Conservation (phyloP, 2,113 vertebrate genomes). For the Solea solea region DNA sequence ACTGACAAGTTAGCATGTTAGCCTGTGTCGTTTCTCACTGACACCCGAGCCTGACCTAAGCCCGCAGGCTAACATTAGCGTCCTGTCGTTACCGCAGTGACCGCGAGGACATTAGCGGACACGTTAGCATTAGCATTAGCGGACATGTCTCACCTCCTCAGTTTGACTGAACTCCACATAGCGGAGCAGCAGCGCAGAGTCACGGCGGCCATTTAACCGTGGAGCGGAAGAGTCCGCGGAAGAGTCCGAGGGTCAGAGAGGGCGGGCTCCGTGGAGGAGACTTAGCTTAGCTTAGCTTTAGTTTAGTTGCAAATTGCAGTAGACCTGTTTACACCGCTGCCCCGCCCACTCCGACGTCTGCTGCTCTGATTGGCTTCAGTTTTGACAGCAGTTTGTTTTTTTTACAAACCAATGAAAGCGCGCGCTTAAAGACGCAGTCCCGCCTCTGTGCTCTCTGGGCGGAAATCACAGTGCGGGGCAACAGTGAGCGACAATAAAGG, state of each 20-base stretch:
- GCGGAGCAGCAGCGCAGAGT: conserved; percentile 28
- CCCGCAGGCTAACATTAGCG: too few relatives aligned
- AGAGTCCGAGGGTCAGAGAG: neutral
- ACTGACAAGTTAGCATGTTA: too few relatives aligned
- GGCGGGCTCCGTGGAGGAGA: conserved; percentile 8
- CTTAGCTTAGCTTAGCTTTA: neutral
- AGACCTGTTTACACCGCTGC: conserved; percentile 14
- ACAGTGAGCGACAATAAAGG: too few relatives aligned
- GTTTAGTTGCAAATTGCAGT: neutral
- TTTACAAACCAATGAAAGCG: neutral
- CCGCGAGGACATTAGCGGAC: too few relatives aligned
- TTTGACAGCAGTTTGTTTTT: too few relatives aligned
- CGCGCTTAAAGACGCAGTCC: neutral
- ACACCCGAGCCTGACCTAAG: too few relatives aligned
- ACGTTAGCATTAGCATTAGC: too few relatives aligned
- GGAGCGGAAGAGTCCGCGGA: neutral
- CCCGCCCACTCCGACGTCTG: conserved; percentile 19
- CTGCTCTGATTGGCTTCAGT: conserved; percentile 40
- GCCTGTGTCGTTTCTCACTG: too few relatives aligned
- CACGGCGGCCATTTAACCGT: conserved; percentile 38
- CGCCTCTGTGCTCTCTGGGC: conserved; percentile 31
- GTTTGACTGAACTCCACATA: neutral
- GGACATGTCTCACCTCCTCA: too few relatives aligned
- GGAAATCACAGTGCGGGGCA: too few relatives aligned
- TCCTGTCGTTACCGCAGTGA: too few relatives aligned